Base-by-base conservation (phyloP, 2,797 vertebrate species). In the Discoglossus pictus region DNA sequence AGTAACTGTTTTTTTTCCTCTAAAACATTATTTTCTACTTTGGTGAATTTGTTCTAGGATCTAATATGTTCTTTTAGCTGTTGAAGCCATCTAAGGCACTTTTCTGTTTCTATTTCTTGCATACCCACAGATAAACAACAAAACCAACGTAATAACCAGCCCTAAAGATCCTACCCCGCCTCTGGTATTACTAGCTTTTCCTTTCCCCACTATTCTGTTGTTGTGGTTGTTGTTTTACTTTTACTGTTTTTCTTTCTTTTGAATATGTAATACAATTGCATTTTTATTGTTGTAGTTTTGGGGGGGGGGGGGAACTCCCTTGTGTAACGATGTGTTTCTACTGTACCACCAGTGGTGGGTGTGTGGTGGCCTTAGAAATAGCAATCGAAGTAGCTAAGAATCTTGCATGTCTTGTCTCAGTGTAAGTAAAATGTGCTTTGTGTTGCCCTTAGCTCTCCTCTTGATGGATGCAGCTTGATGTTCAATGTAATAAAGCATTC, bases 41-140 rank as follows among this genome's bases (percentile, higher is more conserved):
- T 77, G 76, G 81, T 82, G 12, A 79, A 17, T 56, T 76, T 78
- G 66, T 73, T 83, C 20, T 76, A 68, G 61, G 58, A 65, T 72
- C 75, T 76, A 83, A 78, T 77, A 83, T 80, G 78, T 83, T 72
- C 50, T 23, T 65, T n/a, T 76, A 70, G 65, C 75, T 78, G 40
- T 56, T 1, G 20, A 2, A 6, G 10, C 73, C 73, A 78, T 81
- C 83, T 88, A 89, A 86, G 87, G 86, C 25, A 53, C 71, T 35
- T 87, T 72, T 89, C 82, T 90, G 78, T 90, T 86, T 91, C 86
- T 90, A 68, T 90, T 89, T 92, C 94, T 87, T 93, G 84, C 88
- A 90, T 87, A 92, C 79, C 88, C 92, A 87, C 92, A 98, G 95
- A 96, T 97, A 92, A 96, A 96, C 94, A 98, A 91, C 95, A 98